A percentile compares a stretch with the other conserved stretches of the same genome.
Evolutionary conservation across 2,797 vertebrate species (phyloP).

Genomic region (Myotis vivesi): DNA sequence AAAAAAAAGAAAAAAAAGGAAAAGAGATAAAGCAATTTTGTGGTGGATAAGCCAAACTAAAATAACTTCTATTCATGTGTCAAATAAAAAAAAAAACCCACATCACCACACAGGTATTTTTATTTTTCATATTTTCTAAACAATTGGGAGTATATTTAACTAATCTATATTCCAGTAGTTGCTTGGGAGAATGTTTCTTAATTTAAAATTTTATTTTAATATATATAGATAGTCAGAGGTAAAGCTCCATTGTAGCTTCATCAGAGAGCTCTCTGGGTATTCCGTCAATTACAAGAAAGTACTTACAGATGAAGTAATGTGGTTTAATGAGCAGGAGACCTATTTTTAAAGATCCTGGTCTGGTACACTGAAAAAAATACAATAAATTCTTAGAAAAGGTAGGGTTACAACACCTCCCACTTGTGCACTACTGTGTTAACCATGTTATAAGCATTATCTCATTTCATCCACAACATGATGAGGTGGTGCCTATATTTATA

Average conservation of each 20-base stretch:
- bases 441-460: neutral
- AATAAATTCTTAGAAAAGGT: neutral
- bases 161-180: neutral
- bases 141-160: neutral
- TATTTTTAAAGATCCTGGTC: neutral
- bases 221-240: neutral
- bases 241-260: neutral
- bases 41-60: constrained; percentile 12
- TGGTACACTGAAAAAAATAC: constrained; percentile 1
- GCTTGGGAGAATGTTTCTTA: constrained; percentile 20
- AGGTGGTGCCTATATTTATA: neutral
- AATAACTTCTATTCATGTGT: neutral
- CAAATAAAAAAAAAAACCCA: neutral
- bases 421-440: neutral
- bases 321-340: neutral
- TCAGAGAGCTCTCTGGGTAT: constrained; percentile 5
- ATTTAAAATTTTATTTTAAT: constrained; percentile 31
- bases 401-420: neutral
- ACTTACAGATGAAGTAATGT: constrained; percentile 13
- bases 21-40: neutral
- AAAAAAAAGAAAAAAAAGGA: too few relatives aligned
- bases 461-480: neutral
- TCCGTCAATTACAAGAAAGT: constrained; percentile 4
- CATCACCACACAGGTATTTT: neutral
- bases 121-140: neutral